A percentile compares a stretch with the other conserved stretches of the same genome.
These are phyloP conservation scores for Halisarca cf. caerulea DNA, from an alignment of 37 sponge, comb jelly and placozoan species.

Conservation along the genomic window DNA sequence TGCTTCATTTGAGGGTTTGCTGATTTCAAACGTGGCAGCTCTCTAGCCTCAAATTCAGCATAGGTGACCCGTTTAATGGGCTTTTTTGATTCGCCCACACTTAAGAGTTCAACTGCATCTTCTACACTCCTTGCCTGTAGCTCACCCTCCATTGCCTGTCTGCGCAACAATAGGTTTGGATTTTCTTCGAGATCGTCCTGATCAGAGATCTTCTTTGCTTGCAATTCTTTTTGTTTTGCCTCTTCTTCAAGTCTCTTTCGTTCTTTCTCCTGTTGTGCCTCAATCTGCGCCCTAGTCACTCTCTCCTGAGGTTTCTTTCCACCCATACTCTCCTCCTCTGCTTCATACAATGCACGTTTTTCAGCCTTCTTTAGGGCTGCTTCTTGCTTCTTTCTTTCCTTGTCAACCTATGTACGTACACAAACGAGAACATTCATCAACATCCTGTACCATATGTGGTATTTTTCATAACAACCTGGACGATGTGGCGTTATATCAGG, in stretches of 20 bases:
- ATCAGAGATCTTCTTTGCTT: constrained; percentile 50
- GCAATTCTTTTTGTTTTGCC: background rate
- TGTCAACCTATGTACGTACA: constrained; percentile 48
- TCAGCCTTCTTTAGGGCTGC: constrained; percentile 70
- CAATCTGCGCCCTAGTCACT: constrained; percentile 77
- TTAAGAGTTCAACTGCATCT: constrained; percentile 85
- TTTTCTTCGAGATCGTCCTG: constrained; percentile 68
- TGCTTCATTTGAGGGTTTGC: constrained; percentile 87
- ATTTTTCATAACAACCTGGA: too few species aligned
- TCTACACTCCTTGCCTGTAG: constrained; percentile 80
- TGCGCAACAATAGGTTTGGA: constrained; percentile 74
- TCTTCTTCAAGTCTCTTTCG: constrained; percentile 31
- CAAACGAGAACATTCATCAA: background rate
- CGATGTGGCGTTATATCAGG: too few species aligned
- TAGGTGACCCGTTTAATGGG: constrained; percentile 83
- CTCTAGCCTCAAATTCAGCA: constrained; percentile 86
- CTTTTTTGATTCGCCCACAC: constrained; percentile 34
- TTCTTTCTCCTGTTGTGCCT: constrained; percentile 34
- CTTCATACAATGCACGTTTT: constrained; percentile 58
- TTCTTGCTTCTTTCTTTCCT: constrained; percentile 73
- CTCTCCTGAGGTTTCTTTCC: constrained; percentile 53
- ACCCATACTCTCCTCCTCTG: constrained; percentile 67
- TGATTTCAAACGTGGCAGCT: constrained; percentile 72
- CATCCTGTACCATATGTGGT: too few species aligned
- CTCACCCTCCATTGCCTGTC: constrained; percentile 52